Base-by-base conservation (phyloP, 2,888 invertebrate genomes). In the Mycogona germanica region DNA sequence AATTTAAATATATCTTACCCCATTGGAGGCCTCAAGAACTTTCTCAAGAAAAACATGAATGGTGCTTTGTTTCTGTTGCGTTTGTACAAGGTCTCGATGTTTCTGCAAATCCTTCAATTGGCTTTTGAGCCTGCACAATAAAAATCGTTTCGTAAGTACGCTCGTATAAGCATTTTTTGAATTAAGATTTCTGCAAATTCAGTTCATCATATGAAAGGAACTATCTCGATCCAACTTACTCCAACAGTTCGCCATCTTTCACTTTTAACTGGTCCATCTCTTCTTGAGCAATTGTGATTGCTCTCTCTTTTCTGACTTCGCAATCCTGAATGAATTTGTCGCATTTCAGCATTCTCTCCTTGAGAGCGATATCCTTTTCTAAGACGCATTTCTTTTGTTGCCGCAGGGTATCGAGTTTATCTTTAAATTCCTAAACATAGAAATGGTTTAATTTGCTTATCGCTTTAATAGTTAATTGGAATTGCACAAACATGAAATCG, bases 11-110 rank as follows among this genome's bases (percentile, higher is more conserved):
- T n/a, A n/a, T n/a, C n/a, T n/a, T n/a, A 49, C 49, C 37, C 49
- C 49, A 32, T 49, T 37, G 3, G 49, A 49, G 9, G 49, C 49
- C 17, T 49, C 49, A 21, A 49, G 3, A 7, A 49, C 37, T 49
- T 49, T 49, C 21, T 49, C 49, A 12, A 49, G 17, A 26, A 49
- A 49, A 21, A 35, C 35, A 32, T 49, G 32, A 19, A 49, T 35
- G 23, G 21, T 32, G 17, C 35, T 25, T n/a, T 49, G 25, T 37
- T 49, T 49, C 14, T 35, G 32, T 21, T 37, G 21, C 25, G 14
- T 21, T 35, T 35, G 37, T 19, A 35, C 37, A 3, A 25, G 35
- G 19, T 49, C 49, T 23, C 37, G 32, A 32, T 49, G 32, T 12
- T 12, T 49, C n/a, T 49, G 49, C 17, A 17, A 23, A n/a, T 35